Base-by-base conservation (phyloP, 1,140 invertebrate genomes). In the honey bee (Apis mellifera) region DNA sequence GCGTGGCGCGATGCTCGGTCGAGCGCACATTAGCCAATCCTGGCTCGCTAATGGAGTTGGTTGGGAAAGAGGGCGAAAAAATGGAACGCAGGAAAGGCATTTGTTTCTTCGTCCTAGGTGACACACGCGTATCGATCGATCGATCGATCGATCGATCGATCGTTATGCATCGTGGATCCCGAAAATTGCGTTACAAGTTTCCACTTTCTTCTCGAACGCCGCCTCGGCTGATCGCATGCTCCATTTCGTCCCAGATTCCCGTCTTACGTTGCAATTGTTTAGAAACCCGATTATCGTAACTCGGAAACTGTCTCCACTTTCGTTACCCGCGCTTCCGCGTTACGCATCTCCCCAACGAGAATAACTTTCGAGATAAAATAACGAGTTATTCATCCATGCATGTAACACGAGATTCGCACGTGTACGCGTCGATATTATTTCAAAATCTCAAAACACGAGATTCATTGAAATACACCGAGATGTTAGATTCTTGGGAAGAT, bases 1-100 rank as follows among this genome's bases (percentile, higher is more conserved):
- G 73, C 64, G 78, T 62, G 62, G 76, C 68, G 68, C 59, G 83
- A 26, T 88, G 72, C 68, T 88, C 86, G 84, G 57, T 88, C 79
- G 73, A 85, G 86, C 87, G 86, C 59, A 26, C 78, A 77, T 77
- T 81, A 75, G 76, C 75, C 86, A 85, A 88, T 88, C 86, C 72
- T 57, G 66, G 74, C 19, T 13, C 23, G 59, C 78, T 87, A 88
- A 88, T 87, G 75, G 85, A 69, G 70, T 52, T 68, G 62, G 78
- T 82, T 82, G 84, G 26, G 78, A 76, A 80, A 77, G 69, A 32
- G 77, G 54, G 42, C 32, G 75, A 82, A 86, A 83, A 85, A 82
- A 82, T 76, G 21, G 65, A 75, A 70, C 57, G 64, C 26, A 59
- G 42, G 60, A 83, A 69, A 69, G 78, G 62, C 62, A 42, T 26